phyloP scores from a whole-genome alignment of 2,888 invertebrate genomes.

The Coelopa pilipes region DNA sequence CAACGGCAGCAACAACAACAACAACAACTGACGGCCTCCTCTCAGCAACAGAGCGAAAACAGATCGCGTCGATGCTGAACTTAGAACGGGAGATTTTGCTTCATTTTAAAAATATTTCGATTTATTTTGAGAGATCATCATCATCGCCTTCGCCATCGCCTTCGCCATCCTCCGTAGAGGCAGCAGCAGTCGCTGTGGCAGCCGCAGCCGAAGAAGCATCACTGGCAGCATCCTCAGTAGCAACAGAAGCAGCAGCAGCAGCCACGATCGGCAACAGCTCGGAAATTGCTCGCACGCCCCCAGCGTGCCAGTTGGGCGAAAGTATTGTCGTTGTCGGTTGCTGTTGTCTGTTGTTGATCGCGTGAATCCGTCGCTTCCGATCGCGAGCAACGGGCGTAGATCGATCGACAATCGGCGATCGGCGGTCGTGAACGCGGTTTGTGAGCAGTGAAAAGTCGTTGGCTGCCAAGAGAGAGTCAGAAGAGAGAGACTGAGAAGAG shows the following conservation, averaged over 20 bases:
- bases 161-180: slow-evolving; percentile 43
- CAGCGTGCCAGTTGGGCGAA: slow-evolving; percentile 35
- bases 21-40: slow-evolving; percentile 7
- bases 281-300: slow-evolving; percentile 31
- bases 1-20: slow-evolving; percentile 33
- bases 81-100: slow-evolving; percentile 44
- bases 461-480: background rate
- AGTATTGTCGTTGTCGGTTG: background rate
- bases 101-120: slow-evolving; percentile 58
- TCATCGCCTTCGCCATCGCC: slow-evolving; percentile 45
- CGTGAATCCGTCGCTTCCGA: slow-evolving; percentile 7
- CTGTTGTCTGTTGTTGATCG: background rate
- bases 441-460: slow-evolving; percentile 19
- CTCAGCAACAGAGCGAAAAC: slow-evolving; percentile 44
- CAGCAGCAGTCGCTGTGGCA: slow-evolving; percentile 39
- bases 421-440: slow-evolving; percentile 16
- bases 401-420: background rate
- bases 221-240: slow-evolving; percentile 23
- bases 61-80: slow-evolving; percentile 41
- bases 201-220: slow-evolving; percentile 40
- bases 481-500: background rate
- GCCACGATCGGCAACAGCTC: slow-evolving; percentile 33
- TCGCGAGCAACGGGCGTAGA: slow-evolving; percentile 9
- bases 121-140: slow-evolving; percentile 58
- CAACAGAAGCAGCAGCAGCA: slow-evolving; percentile 29